Evolutionary conservation across 1,140 invertebrate genomes (phyloP), one percentile per base, ranked within the genome.

Genomic region (Drosophila pseudoananassae): DNA sequence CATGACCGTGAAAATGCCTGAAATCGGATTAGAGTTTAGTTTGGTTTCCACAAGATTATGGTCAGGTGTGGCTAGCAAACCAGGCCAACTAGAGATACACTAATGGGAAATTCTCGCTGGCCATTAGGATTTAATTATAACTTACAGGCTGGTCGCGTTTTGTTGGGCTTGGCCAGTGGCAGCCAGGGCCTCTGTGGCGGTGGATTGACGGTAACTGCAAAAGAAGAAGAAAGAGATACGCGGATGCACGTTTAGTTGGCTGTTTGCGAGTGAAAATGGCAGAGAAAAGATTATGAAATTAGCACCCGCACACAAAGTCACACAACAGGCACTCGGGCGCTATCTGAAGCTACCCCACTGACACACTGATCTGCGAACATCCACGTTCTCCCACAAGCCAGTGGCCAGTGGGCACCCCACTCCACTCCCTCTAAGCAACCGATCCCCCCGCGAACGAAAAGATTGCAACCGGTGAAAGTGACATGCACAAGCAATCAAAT

Each of bases 1-100:
- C 97, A 99, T 99, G 65, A 99, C 98, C 53, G 98, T 99, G 93
- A 99, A 98, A 91, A 98, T 97, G 94, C 97, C 97, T 97, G 92
- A 2, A 91, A 93, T 78, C 55, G 77, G 69, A 69, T 5, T 1
- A 15, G 20, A 20, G 20, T 20, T 20, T 20, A 20, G 20, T 20
- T 20, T 20, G 3, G 20, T 20, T 20, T 20, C 20, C 20, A 20
- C 20, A 20, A 20, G 20, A 20, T 20, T 20, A 20, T 20, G 2
- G 2, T 3, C 20, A 20, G 20, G 20, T 20, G 20, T 20, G 20
- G 7, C n/a, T 14, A n/a, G 57, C 29, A 20, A 65, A 61, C 61
- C 63, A 36, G 57, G 57, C 57, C 45, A 40, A 40, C 57, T 29
- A 12, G 43, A 50, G 61, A 31, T 61, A 14, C 43, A 15, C 36